A percentile compares a stretch with the other conserved stretches of the same genome.
Evolutionary conservation across 2,797 vertebrate species (phyloP).

Genomic region (Trichosurus vulpecula): DNA sequence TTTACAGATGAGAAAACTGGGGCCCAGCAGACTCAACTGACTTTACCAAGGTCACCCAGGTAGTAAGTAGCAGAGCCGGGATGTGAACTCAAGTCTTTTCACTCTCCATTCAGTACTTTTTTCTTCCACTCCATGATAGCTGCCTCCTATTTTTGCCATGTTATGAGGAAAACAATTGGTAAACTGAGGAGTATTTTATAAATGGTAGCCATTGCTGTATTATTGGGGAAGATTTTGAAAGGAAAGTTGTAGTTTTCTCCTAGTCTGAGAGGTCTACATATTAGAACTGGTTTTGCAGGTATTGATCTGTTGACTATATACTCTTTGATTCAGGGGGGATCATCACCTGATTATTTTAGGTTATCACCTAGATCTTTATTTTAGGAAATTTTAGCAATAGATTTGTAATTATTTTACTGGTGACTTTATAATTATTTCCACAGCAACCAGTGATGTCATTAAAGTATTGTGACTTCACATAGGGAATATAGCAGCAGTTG

Average conservation of each 20-base stretch:
- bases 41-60: background rate
- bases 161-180: background rate
- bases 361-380: background rate
- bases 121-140: background rate
- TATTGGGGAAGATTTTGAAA: background rate
- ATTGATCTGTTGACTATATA: background rate
- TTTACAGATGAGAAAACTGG: background rate
- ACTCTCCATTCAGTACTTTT: background rate
- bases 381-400: background rate
- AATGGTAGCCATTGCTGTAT: background rate
- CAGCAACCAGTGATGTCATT: background rate
- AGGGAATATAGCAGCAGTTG: constrained; percentile 30
- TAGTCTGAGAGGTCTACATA: background rate
- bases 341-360: background rate
- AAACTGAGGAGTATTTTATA: background rate
- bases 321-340: background rate
- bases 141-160: background rate
- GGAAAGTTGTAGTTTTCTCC: background rate
- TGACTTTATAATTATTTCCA: background rate
- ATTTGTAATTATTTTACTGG: background rate
- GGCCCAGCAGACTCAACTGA: background rate
- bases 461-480: constrained; percentile 5
- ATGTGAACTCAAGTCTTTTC: background rate
- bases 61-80: background rate
- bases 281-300: background rate